Percentiles rank a stretch among this genome's conserved stretches.
Evolutionary conservation across 2,888 invertebrate species (phyloP).

Genomic region (Drosophila dives): DNA sequence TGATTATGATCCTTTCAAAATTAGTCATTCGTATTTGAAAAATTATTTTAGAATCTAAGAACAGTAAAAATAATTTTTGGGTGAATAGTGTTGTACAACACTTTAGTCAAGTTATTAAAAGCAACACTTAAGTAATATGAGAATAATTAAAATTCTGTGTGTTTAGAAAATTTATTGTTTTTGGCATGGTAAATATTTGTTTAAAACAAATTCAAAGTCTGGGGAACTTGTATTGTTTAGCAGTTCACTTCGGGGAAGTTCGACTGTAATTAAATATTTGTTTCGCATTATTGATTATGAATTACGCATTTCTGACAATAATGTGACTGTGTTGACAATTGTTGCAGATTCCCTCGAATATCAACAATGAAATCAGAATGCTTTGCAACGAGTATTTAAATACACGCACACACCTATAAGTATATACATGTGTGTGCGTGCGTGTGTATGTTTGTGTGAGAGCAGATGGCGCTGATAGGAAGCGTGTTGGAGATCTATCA

Average conservation of each 20-base stretch:
- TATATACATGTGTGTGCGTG: background rate
- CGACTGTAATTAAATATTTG: slow-evolving; percentile 11
- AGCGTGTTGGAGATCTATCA: slow-evolving; percentile 34
- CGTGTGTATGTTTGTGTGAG: background rate
- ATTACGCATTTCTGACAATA: slow-evolving; percentile 34
- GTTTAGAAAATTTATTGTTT: background rate
- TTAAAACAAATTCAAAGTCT: background rate
- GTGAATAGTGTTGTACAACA: background rate
- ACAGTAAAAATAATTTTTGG: background rate
- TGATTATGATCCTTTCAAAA: too few species aligned
- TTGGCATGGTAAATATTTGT: background rate
- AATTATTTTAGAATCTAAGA: background rate
- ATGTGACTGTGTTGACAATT: slow-evolving; percentile 41
- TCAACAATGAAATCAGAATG: slow-evolving; percentile 59
- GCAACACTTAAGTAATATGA: background rate
- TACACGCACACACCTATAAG: slow-evolving; percentile 2
- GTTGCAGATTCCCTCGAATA: slow-evolving; percentile 40
- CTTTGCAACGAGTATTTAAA: slow-evolving; percentile 6
- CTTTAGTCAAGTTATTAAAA: background rate
- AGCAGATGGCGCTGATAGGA: slow-evolving; percentile 22
- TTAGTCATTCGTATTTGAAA: background rate
- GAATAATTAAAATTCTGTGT: background rate
- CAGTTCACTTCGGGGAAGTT: background rate
- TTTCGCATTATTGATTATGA: slow-evolving; percentile 19
- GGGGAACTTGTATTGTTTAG: background rate